Conservation (phyloP, 2,888 invertebrate species). For the Drosophila peninsularis region DNA sequence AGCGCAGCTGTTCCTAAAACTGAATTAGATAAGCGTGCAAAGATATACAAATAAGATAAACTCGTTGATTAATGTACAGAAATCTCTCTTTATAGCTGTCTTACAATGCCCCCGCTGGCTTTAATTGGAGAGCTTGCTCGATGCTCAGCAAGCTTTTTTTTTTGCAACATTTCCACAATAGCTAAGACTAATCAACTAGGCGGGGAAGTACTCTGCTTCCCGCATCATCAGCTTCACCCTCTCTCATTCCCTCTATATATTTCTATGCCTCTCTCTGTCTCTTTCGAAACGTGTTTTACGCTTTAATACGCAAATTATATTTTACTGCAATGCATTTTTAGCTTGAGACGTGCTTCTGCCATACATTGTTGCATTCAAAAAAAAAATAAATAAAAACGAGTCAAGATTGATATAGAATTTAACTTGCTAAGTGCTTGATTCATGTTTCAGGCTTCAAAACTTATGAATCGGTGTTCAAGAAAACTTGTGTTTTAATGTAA, state of each 20-base stretch:
- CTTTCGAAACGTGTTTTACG: conserved; percentile 62
- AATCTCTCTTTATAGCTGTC: not conserved
- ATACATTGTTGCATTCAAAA: conserved; percentile 15
- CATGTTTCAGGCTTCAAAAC: not conserved
- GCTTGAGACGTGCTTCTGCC: conserved; percentile 41
- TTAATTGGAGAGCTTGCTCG: not conserved
- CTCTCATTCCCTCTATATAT: not conserved
- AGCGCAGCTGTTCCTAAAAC: conserved; percentile 9
- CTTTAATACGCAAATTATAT: conserved; percentile 32
- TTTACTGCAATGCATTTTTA: conserved; percentile 42
- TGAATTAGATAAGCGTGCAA: conserved; percentile 10
- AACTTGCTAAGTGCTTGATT: conserved; percentile 5
- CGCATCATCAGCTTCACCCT: not conserved
- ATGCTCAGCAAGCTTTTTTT: conserved; percentile 7
- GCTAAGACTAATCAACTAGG: conserved; percentile 14
- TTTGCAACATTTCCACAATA: conserved; percentile 17
- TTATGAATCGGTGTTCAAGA: not conserved
- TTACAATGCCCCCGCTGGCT: not conserved
- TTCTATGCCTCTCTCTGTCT: not conserved
- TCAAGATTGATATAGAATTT: not conserved
- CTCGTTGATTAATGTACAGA: conserved; percentile 8
- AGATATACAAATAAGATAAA: conserved; percentile 11
- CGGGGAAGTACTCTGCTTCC: not conserved
- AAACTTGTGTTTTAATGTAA: not conserved
- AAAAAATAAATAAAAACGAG: not conserved